Evolutionary conservation across 2,888 invertebrate genomes (phyloP).

Genomic region (Polyploca ridens): DNA sequence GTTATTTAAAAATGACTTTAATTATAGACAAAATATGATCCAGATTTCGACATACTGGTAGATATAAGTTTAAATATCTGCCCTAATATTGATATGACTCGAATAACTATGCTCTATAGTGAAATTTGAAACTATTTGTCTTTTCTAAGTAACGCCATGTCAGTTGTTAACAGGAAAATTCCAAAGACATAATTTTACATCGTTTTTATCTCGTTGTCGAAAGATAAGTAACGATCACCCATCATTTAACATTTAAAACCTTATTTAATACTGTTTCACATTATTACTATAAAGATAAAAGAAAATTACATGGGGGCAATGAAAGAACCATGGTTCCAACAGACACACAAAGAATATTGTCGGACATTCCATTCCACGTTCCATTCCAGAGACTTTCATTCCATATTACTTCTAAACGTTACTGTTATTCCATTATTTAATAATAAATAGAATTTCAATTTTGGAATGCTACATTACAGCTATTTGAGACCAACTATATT

Average conservation of each 20-base stretch:
- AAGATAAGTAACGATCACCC: constrained; percentile 34
- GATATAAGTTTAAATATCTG: constrained; percentile 42
- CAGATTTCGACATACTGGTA: constrained; percentile 30
- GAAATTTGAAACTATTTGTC: constrained; percentile 62
- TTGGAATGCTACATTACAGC: constrained; percentile 31
- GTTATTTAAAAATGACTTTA: constrained; percentile 41
- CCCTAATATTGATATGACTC: constrained; percentile 73
- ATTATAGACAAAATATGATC: constrained; percentile 33
- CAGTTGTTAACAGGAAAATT: constrained; percentile 8
- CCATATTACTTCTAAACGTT: constrained; percentile 30
- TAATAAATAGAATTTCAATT: constrained; percentile 32
- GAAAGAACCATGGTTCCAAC: constrained; percentile 30
- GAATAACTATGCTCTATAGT: constrained; percentile 69
- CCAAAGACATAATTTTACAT: constrained; percentile 9
- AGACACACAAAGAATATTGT: constrained; percentile 29
- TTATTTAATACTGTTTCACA: constrained; percentile 66
- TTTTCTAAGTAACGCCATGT: constrained; percentile 49
- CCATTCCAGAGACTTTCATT: constrained; percentile 38
- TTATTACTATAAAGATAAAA: constrained; percentile 51
- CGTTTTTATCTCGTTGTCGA: constrained; percentile 40
- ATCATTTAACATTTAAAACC: constrained; percentile 50
- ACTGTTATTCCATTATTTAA: constrained; percentile 32
- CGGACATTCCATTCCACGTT: constrained; percentile 21
- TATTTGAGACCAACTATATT: constrained; percentile 32
- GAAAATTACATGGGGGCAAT: constrained; percentile 54